Conservation (phyloP, 2,888 invertebrate genomes). For the Parnassius orleans region DNA sequence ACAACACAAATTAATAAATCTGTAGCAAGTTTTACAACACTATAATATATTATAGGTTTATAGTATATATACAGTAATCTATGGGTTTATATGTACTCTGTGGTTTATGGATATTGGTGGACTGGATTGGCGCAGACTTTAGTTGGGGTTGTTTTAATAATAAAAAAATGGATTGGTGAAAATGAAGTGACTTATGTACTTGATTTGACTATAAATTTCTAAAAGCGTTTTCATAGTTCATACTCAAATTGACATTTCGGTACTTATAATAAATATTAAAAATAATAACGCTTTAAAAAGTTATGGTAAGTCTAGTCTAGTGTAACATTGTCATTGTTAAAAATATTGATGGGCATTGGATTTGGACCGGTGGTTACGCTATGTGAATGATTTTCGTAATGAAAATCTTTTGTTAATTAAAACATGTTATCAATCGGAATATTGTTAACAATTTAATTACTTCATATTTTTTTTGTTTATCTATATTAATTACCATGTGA, state of each 20-base stretch:
- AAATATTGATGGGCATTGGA: constrained; percentile 34
- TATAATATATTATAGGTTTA: no score
- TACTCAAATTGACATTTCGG: constrained; percentile 31
- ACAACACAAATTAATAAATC: no score
- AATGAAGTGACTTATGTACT: constrained; percentile 45
- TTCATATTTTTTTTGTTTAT: no score
- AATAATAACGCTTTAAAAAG: constrained; percentile 41
- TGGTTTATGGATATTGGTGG: constrained; percentile 25
- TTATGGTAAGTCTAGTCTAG: constrained; percentile 52
- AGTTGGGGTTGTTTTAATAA: not conserved
- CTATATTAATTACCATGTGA: constrained; percentile 20
- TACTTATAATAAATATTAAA: constrained; percentile 37
- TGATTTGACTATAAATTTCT: constrained; percentile 42
- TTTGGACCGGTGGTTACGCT: constrained; percentile 59
- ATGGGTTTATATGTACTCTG: no score
- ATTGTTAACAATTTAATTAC: no score
- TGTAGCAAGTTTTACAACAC: no score
- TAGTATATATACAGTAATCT: no score
- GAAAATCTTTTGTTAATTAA: no score
- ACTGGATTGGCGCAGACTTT: constrained; percentile 27
- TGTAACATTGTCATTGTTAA: constrained; percentile 24
- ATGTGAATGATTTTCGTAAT: constrained; percentile 26
- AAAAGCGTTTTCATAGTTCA: constrained; percentile 39
- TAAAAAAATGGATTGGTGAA: constrained; percentile 42
- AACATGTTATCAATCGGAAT: no score